Base-by-base conservation (phyloP, 1,140 invertebrate genomes). In the Pygmarrhopalites habei region DNA sequence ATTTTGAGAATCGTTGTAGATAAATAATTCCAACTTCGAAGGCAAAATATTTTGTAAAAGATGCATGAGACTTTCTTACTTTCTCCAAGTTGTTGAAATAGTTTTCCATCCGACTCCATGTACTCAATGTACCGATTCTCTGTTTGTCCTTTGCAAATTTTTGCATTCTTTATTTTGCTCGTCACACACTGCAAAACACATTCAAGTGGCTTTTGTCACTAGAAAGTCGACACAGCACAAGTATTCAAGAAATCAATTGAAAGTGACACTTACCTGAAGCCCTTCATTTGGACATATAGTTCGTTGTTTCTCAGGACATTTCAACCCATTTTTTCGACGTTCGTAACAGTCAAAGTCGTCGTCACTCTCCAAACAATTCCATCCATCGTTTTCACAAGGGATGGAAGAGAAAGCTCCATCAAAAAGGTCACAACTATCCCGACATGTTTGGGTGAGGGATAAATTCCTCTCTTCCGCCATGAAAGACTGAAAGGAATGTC, bases 341-440 rank as follows among this genome's bases (percentile, higher is more conserved):
- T 63, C 61, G 2, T 12, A 47, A 25, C 61, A 63, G 23, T 63
- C 61, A 58, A 63, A 63, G 25, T 63, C 52, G 15, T 58, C 43
- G 23, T 63, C 61, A 23, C 21, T 30, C n/a, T 58, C 61, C 25
- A 63, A 49, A 29, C 61, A 63, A 29, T 29, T 23, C 61, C 61
- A 63, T 21, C 58, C 30, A 21, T 57, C 52, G 5, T 43, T 23
- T 29, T 49, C 44, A 39, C 61, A 63, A 41, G 61, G 61, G 10
- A 57, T 47, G 3, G 52, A 44, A 10, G 61, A 63, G 47, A 41
- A 63, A 7, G 32, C 61, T 15, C 61, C 55, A 35, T 63, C 61
- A 57, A 57, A 63, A 52, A 63, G 30, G 17, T 57, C 61, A 53
- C 61, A 63, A 26, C 44, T 63, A 19, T 63, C 61, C 14, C 61